Percentiles rank a stretch among this genome's conserved stretches.
Conservation (phyloP, 2,888 invertebrate species). For the Eupeodes latifasciatus region DNA sequence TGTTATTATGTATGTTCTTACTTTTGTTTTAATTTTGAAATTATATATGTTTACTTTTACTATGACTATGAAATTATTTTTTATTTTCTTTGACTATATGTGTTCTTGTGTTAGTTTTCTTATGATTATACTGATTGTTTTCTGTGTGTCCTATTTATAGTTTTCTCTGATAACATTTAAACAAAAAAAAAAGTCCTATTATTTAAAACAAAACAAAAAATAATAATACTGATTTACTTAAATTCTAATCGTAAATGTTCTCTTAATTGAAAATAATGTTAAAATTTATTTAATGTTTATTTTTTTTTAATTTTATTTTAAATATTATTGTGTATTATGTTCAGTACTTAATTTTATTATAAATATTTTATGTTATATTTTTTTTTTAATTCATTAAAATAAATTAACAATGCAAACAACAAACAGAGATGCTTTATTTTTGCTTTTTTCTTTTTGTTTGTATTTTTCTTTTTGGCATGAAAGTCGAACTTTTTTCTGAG, state of each 20-base stretch:
- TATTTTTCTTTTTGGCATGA: too few species aligned
- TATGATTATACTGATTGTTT: slow-evolving; percentile 18
- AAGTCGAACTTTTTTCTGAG: too few species aligned
- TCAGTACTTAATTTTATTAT: slow-evolving; percentile 70
- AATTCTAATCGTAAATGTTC: slow-evolving; percentile 10
- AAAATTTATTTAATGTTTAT: slow-evolving; percentile 24
- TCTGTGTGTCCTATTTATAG: slow-evolving; percentile 57
- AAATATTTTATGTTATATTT: slow-evolving; percentile 64
- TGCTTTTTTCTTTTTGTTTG: slow-evolving; percentile 9
- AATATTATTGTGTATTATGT: slow-evolving; percentile 32
- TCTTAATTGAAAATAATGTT: slow-evolving; percentile 20
- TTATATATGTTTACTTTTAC: slow-evolving; percentile 8
- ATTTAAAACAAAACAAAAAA: slow-evolving; percentile 20
- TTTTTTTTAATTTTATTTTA: slow-evolving; percentile 7
- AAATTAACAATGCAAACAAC: slow-evolving; percentile 52
- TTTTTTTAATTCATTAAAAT: slow-evolving; percentile 50
- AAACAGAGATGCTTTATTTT: slow-evolving; percentile 20
- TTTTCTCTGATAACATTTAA: slow-evolving; percentile 16
- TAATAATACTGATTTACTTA: slow-evolving; percentile 40
- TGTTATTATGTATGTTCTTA: background rate
- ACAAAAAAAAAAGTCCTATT: slow-evolving; percentile 32
- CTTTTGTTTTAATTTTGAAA: background rate
- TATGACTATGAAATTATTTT: background rate
- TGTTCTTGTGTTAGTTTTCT: slow-evolving; percentile 38
- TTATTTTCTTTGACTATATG: slow-evolving; percentile 21